These are phyloP conservation scores for Etia nguti DNA, from an alignment of 2,113 vertebrate genomes.

Conservation along the genomic window DNA sequence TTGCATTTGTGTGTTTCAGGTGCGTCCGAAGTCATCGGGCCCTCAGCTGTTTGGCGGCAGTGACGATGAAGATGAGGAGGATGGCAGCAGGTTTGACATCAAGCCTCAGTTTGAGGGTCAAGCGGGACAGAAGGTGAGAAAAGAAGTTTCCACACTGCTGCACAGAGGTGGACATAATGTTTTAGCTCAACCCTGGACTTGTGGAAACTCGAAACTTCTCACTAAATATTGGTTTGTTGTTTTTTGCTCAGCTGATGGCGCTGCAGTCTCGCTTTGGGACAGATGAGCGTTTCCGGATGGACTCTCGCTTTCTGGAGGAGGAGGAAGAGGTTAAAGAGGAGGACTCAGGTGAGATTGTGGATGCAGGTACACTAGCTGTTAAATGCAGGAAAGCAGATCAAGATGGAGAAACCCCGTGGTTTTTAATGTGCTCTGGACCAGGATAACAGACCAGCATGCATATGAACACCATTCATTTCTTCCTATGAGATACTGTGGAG, in stretches of 20 bases:
- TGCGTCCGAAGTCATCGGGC: constrained; percentile 11
- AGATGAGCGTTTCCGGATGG: constrained; percentile 89
- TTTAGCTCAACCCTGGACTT: not conserved
- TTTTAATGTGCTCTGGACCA: not conserved
- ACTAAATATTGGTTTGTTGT: not conserved
- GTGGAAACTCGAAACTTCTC: not conserved
- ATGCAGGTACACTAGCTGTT: not conserved
- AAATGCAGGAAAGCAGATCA: not conserved
- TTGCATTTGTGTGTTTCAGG: not conserved
- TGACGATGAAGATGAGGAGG: constrained; percentile 75
- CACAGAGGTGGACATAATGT: not conserved
- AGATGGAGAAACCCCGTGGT: accelerated
- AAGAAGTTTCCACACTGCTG: not conserved
- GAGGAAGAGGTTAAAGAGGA: constrained; percentile 56
- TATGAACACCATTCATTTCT: not conserved
- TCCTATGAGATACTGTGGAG: not conserved
- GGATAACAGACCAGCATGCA: not conserved
- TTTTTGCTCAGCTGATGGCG: constrained; percentile 79
- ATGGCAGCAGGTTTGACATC: constrained; percentile 77
- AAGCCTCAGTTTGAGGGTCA: constrained; percentile 92
- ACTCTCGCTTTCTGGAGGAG: constrained; percentile 86
- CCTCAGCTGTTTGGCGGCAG: constrained; percentile 81
- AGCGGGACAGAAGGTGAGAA: constrained; percentile 87
- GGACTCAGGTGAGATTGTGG: constrained; percentile 67
- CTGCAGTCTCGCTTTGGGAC: constrained; percentile 86